Evolutionary conservation across 1,140 invertebrate species (phyloP).

Genomic region (Scaptomyza pallida): DNA sequence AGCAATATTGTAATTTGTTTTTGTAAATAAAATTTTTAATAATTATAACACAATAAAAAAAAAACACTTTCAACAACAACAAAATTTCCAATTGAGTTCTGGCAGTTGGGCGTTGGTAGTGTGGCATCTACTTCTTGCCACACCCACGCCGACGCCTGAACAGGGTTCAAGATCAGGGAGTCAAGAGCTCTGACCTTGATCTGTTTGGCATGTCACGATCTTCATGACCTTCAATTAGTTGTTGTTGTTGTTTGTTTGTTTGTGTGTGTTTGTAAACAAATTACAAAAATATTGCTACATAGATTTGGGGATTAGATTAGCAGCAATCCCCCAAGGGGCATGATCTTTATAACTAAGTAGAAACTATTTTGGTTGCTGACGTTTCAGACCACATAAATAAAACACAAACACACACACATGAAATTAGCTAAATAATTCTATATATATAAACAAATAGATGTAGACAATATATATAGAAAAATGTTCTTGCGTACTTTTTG

Average conservation of each 20-base stretch:
- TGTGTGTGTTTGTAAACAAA: constrained; percentile 56
- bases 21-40: constrained; percentile 82
- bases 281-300: constrained; percentile 75
- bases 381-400: constrained; percentile 31
- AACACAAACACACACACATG: constrained; percentile 34
- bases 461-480: not conserved
- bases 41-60: constrained; percentile 56
- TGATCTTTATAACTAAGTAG: constrained; percentile 12
- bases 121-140: not conserved
- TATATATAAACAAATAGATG: constrained; percentile 32
- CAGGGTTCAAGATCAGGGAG: constrained; percentile 60
- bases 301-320: constrained; percentile 29
- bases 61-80: constrained; percentile 22
- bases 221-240: constrained; percentile 41
- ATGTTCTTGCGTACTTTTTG: constrained; percentile 20
- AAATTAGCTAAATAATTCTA: constrained; percentile 37
- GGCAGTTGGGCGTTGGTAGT: not conserved
- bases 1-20: constrained; percentile 83
- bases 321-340: constrained; percentile 1
- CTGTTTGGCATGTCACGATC: constrained; percentile 16
- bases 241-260: constrained; percentile 20
- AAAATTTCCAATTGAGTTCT: constrained; percentile 9
- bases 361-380: constrained; percentile 75
- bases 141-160: constrained; percentile 2
- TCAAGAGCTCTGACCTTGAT: constrained; percentile 63